phyloP scores from a whole-genome alignment of 1,140 invertebrate species.

The Ostrea edulis region DNA sequence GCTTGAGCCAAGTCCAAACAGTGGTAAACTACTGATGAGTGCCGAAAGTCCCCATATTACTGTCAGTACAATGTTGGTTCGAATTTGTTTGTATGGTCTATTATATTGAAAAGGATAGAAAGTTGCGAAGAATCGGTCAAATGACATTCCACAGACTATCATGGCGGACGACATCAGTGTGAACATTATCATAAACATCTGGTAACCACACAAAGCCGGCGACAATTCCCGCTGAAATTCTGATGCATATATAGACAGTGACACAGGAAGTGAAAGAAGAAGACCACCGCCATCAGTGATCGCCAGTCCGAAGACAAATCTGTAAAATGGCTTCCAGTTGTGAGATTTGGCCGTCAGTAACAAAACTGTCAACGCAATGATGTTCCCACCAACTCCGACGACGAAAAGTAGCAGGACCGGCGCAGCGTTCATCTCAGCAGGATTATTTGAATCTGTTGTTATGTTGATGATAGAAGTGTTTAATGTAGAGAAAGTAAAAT shows the following conservation, averaged over 20 bases:
- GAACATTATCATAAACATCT: slow-evolving; percentile 77
- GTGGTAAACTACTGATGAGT: slow-evolving; percentile 73
- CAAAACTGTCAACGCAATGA: slow-evolving; percentile 62
- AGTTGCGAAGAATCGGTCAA: slow-evolving; percentile 78
- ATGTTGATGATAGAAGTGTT: no score
- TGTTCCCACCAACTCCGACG: slow-evolving; percentile 66
- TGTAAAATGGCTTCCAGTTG: slow-evolving; percentile 33
- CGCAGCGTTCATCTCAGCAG: no score
- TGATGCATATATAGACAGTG: neutral
- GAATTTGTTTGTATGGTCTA: slow-evolving; percentile 63
- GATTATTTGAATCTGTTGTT: no score
- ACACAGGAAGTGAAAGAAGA: neutral
- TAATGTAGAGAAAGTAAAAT: no score
- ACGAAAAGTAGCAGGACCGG: slow-evolving; percentile 67
- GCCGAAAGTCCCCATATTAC: slow-evolving; percentile 70
- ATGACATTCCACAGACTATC: slow-evolving; percentile 77
- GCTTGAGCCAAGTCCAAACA: slow-evolving; percentile 74
- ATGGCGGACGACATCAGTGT: slow-evolving; percentile 76
- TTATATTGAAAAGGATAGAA: slow-evolving; percentile 77
- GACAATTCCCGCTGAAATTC: neutral
- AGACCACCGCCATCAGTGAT: slow-evolving; percentile 6
- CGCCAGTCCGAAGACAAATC: slow-evolving; percentile 24
- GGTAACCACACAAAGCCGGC: slow-evolving; percentile 67
- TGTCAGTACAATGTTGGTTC: slow-evolving; percentile 63
- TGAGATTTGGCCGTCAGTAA: slow-evolving; percentile 48